These are phyloP conservation scores for Orbicella faveolata DNA, from an alignment of 64 coral and sea anemone species.

Conservation along the genomic window DNA sequence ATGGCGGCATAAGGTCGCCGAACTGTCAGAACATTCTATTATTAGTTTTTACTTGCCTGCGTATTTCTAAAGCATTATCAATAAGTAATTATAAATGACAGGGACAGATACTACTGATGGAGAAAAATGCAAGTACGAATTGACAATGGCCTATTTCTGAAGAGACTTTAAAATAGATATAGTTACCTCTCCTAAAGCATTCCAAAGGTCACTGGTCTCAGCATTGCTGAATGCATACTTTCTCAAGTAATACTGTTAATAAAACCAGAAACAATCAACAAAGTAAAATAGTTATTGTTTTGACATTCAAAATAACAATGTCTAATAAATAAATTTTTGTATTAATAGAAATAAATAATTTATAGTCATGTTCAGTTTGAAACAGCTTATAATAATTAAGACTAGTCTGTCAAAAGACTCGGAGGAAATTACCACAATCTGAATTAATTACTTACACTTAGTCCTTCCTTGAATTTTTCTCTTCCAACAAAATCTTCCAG, in stretches of 20 bases:
- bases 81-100: too few relatives aligned
- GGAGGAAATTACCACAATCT: not conserved
- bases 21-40: too few relatives aligned
- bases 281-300: not conserved
- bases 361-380: too few relatives aligned
- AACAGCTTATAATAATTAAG: not conserved
- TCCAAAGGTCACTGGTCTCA: conserved; percentile 91
- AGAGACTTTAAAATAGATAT: not conserved
- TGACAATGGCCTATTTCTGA: too few relatives aligned
- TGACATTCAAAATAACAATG: too few relatives aligned
- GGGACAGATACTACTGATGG: too few relatives aligned
- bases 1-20: too few relatives aligned
- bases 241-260: conserved; percentile 78
- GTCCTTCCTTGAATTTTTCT: conserved; percentile 48
- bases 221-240: conserved; percentile 82
- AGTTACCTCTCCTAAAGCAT: conserved; percentile 74
- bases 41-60: too few relatives aligned
- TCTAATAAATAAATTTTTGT: too few relatives aligned
- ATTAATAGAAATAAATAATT: too few relatives aligned
- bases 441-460: conserved; percentile 31
- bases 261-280: not conserved
- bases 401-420: not conserved
- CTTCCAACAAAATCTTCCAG: conserved; percentile 58
- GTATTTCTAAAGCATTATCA: too few relatives aligned
- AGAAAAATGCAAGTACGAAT: too few relatives aligned